phyloP scores from a whole-genome alignment of 2,888 invertebrate species.

The Lithosia quadra region DNA sequence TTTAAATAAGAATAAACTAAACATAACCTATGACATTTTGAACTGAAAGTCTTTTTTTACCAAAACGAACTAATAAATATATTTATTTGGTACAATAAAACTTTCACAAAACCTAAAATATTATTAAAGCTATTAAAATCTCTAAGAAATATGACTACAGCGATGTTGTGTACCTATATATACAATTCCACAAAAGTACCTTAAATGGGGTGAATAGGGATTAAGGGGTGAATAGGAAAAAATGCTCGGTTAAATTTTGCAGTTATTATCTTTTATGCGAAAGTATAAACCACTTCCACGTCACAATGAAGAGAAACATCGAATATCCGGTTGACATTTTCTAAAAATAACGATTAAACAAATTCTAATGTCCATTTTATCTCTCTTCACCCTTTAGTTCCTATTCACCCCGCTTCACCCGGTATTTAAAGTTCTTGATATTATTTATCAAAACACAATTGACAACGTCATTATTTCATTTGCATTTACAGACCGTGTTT shows the following conservation, averaged over 20 bases:
- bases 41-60: conserved; percentile 78
- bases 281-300: too few species aligned
- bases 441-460: conserved; percentile 32
- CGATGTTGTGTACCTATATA: conserved; percentile 68
- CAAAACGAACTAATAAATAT: conserved; percentile 83
- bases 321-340: too few species aligned
- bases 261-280: too few species aligned
- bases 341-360: too few species aligned
- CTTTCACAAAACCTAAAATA: conserved; percentile 71
- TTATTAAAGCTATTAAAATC: conserved; percentile 83
- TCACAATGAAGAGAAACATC: too few species aligned
- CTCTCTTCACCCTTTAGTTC: too few species aligned
- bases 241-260: too few species aligned
- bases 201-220: too few species aligned
- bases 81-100: conserved; percentile 84
- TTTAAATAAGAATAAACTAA: conserved; percentile 74
- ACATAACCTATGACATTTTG: conserved; percentile 79
- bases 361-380: too few species aligned
- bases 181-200: conserved; percentile 55
- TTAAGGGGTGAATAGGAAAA: too few species aligned
- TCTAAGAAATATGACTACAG: conserved; percentile 80
- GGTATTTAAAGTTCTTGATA: conserved; percentile 31
- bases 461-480: conserved; percentile 35
- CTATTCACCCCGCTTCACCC: too few species aligned
- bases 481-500: conserved; percentile 26